Base-by-base conservation (phyloP, 2,797 vertebrate species). In the Syncerus caffer region DNA sequence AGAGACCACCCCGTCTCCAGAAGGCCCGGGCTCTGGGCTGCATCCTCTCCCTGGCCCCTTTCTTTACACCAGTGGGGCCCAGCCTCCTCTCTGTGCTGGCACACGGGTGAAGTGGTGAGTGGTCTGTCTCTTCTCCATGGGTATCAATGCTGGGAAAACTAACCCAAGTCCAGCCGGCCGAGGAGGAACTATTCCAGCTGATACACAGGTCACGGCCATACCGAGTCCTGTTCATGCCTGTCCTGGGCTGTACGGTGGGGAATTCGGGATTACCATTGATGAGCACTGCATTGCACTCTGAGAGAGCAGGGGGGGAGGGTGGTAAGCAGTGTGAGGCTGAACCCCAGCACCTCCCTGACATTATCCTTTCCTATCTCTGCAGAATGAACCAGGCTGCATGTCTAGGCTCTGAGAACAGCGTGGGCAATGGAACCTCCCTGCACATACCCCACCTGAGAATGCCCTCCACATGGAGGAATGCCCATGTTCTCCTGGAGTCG, bases 331-430 rank as follows among this genome's bases (percentile, higher is more conserved):
- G 2, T 31, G 15, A 27, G 31, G 34, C 74, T 11, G 51, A 90
- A 47, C 74, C 31, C 42, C 42, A 74, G 2, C 21, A 31, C 47
- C 82, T 85, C 64, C 58, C 58, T 45, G 29, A 79, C 15, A 42
- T 71, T 71, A 71, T 85, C 45, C 58, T 86, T 55, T 90, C 64
- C 51, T 92, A 14, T 88, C n/a, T 87, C 42, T 31, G 80, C 60
- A 99, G 99, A 97, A 99, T 99, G 99, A 99, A 99, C 98, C 98
- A 98, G 85, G 99, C 98, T 0, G 96, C 97, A 71, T 99, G 98
- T 14, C 55, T 1, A 34, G 98, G 99, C 13, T 99, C 98, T 45
- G 99, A 99, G 96, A 86, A 93, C 12, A 74, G 67, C 1, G 98
- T 99, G 1, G 99, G 99, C 9, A 99, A 98, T 42, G 97, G 96